Conservation (phyloP, 2,113 vertebrate genomes). For the Atractosteus spatula region DNA sequence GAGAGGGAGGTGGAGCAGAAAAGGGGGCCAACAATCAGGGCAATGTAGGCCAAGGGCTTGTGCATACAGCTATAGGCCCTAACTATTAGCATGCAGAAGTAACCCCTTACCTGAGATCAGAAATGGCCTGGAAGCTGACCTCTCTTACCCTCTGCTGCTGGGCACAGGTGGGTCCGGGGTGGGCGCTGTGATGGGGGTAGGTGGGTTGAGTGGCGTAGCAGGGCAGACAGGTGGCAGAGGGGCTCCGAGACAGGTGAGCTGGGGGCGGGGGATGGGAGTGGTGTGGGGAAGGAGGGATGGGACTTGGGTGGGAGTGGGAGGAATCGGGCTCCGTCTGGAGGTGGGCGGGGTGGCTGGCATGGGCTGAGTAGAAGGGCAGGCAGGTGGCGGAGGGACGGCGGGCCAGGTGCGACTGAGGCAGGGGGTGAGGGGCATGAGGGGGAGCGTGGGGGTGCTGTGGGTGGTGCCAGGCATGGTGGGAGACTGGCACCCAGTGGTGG, state of each 20-base stretch:
- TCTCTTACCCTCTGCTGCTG: conserved; percentile 7
- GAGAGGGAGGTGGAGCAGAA: not conserved
- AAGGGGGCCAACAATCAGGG: no score
- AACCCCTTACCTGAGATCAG: conserved; percentile 12
- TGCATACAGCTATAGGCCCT: no score
- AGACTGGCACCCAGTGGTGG: no score
- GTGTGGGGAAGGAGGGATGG: not conserved
- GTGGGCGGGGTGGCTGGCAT: no score
- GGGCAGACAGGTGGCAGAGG: conserved; percentile 17
- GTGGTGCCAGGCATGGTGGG: no score
- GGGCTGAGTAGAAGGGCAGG: not conserved
- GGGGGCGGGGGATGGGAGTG: not conserved
- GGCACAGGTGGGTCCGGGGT: conserved; percentile 13
- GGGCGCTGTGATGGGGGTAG: not conserved
- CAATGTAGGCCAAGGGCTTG: no score
- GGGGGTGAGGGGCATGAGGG: not conserved
- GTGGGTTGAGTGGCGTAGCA: not conserved
- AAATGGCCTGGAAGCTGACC: conserved; percentile 6
- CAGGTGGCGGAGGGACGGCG: not conserved
- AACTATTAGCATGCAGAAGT: no score
- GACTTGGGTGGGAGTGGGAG: not conserved
- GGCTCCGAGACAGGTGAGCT: not conserved
- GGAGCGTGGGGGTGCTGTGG: not conserved
- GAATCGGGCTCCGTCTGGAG: not conserved
- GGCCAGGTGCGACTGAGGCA: not conserved